A percentile compares a stretch with the other conserved stretches of the same genome.
phyloP scores from a whole-genome alignment of 2,113 vertebrate genomes.

The Oncorhynchus nerka region DNA sequence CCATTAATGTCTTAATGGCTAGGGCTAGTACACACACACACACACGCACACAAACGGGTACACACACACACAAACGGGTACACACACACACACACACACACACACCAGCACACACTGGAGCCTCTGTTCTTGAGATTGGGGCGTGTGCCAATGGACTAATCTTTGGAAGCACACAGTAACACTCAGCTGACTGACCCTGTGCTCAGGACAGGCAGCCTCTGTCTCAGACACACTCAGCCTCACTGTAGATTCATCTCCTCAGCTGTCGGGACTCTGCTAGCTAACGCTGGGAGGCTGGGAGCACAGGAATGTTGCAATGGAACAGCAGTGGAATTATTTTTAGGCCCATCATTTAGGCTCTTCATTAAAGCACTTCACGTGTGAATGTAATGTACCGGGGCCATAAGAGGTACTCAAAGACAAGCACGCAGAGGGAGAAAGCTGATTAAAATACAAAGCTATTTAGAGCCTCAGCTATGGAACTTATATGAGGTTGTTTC shows the following conservation, averaged over 20 bases:
- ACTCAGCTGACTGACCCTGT: slow-evolving; percentile 22
- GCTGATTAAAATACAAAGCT: slow-evolving; percentile 26
- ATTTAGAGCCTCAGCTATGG: background rate
- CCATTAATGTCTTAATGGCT: background rate
- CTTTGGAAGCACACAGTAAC: slow-evolving; percentile 27
- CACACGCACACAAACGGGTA: slow-evolving; percentile 14
- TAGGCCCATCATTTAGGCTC: background rate
- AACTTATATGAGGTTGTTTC: background rate
- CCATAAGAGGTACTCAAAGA: slow-evolving; percentile 19
- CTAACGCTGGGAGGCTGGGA: background rate
- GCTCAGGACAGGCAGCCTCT: slow-evolving; percentile 10
- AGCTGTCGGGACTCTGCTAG: background rate
- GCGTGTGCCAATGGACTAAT: slow-evolving; percentile 28
- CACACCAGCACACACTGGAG: slow-evolving; percentile 19
- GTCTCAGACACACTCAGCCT: no score
- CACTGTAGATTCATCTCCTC: background rate
- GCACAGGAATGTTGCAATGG: background rate
- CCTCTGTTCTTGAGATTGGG: slow-evolving; percentile 40
- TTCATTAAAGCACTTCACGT: background rate
- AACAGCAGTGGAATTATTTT: background rate
- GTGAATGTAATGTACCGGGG: slow-evolving; percentile 24
- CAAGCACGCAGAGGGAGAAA: background rate
- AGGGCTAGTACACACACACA: background rate
- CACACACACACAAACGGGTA: background rate
- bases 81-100: background rate